Percentiles rank a stretch among this genome's conserved stretches.
Conservation (phyloP, 2,797 vertebrate species). For the Cryptoblepharus egeriae region DNA sequence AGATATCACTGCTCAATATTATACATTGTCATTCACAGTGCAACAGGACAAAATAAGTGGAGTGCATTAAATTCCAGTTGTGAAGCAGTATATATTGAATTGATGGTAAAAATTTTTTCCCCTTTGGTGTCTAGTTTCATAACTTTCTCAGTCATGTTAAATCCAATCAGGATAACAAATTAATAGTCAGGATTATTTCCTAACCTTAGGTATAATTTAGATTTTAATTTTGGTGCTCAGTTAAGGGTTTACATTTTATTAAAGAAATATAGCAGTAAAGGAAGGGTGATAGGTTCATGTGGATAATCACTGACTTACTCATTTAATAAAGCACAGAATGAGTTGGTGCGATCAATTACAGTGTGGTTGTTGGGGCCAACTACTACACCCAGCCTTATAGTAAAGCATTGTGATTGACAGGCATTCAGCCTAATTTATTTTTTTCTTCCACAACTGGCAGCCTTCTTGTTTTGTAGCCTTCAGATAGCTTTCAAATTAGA, state of each 20-base stretch:
- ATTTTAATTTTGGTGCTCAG: constrained; percentile 18
- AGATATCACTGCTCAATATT: background rate
- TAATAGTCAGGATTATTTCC: background rate
- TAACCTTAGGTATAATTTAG: constrained; percentile 5
- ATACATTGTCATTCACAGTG: background rate
- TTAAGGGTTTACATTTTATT: constrained; percentile 4
- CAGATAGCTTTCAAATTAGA: background rate
- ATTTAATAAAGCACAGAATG: constrained; percentile 22
- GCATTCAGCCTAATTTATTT: constrained; percentile 5
- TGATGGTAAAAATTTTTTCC: background rate
- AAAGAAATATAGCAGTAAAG: background rate
- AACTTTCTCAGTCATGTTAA: background rate
- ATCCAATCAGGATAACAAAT: background rate
- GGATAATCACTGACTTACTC: background rate
- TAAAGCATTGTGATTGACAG: background rate
- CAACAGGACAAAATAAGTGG: background rate
- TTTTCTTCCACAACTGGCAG: background rate
- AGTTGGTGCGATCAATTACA: constrained; percentile 1
- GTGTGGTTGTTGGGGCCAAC: background rate
- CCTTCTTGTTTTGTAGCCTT: background rate
- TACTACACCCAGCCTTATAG: constrained; percentile 1
- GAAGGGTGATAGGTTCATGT: background rate
- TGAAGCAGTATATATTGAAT: background rate
- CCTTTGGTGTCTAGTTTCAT: background rate
- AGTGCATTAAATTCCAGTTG: background rate